phyloP scores from a whole-genome alignment of 2,113 vertebrate genomes.

The Xyliphius kryptos region DNA sequence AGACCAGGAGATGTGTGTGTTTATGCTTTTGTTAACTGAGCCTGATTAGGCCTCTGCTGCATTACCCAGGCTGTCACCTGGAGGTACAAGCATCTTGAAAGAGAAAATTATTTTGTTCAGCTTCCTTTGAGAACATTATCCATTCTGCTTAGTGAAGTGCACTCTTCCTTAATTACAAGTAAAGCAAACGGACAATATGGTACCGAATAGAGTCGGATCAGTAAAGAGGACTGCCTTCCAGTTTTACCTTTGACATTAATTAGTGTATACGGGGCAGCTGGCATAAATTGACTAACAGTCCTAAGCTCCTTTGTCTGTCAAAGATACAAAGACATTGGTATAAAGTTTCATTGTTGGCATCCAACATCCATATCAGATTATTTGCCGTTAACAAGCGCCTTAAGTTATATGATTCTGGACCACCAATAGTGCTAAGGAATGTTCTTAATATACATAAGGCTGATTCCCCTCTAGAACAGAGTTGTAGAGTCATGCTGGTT shows the following conservation, averaged over 20 bases:
- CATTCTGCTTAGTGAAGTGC: not conserved
- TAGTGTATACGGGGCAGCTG: not conserved
- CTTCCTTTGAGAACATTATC: constrained; percentile 11
- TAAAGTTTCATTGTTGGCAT: too few species aligned
- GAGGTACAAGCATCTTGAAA: not conserved
- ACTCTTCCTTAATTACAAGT: not conserved
- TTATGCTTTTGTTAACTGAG: constrained; percentile 40
- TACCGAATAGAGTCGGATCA: constrained; percentile 11
- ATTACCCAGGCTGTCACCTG: constrained; percentile 22
- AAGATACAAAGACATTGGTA: too few species aligned
- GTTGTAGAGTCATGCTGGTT: too few species aligned
- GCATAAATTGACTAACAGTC: too few species aligned
- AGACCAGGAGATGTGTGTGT: constrained; percentile 14
- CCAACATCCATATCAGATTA: too few species aligned
- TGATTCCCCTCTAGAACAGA: too few species aligned
- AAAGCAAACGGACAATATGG: constrained; percentile 6
- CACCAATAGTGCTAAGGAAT: too few species aligned
- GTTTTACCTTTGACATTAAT: constrained; percentile 25
- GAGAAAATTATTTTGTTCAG: constrained; percentile 22
- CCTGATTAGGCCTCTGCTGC: constrained; percentile 32
- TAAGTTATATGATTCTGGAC: too few species aligned
- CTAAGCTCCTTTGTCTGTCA: too few species aligned
- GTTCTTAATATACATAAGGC: too few species aligned
- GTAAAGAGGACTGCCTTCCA: too few species aligned
- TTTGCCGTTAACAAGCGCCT: too few species aligned